These are phyloP conservation scores for Lemur catta DNA, from an alignment of 2,797 vertebrate species.

Conservation along the genomic window DNA sequence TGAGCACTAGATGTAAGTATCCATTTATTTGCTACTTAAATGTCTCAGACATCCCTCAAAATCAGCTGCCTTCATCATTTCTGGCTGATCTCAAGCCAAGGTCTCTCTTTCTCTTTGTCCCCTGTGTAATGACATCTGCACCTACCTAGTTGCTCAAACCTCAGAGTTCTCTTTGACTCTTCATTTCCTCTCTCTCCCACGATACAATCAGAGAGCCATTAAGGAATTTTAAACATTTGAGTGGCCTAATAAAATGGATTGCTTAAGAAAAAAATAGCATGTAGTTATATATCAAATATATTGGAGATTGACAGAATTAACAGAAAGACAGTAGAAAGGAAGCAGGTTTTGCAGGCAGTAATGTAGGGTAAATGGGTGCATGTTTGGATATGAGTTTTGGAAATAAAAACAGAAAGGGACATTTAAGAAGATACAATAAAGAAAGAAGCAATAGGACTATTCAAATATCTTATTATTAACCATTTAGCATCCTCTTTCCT, in stretches of 20 bases:
- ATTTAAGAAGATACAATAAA: not conserved
- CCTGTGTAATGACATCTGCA: not conserved
- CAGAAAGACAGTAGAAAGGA: not conserved
- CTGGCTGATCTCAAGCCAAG: not conserved
- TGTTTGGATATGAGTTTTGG: not conserved
- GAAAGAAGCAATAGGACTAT: not conserved
- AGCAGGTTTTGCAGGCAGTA: not conserved
- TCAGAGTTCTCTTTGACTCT: not conserved
- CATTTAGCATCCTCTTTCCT: not conserved
- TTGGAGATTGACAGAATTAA: not conserved
- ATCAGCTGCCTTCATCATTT: not conserved
- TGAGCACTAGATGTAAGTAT: not conserved
- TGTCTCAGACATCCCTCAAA: not conserved
- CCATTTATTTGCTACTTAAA: not conserved
- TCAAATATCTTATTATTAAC: not conserved
- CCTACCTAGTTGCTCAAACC: not conserved
- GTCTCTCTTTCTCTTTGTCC: not conserved
- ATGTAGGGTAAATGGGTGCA: not conserved
- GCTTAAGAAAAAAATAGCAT: not conserved
- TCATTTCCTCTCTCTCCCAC: not conserved
- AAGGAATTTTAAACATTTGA: not conserved
- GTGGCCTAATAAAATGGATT: not conserved
- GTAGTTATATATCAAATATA: not conserved
- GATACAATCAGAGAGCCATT: not conserved
- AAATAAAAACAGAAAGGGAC: not conserved